phyloP scores from a whole-genome alignment of 1,140 invertebrate species.

The Oreohelix idahoensis region DNA sequence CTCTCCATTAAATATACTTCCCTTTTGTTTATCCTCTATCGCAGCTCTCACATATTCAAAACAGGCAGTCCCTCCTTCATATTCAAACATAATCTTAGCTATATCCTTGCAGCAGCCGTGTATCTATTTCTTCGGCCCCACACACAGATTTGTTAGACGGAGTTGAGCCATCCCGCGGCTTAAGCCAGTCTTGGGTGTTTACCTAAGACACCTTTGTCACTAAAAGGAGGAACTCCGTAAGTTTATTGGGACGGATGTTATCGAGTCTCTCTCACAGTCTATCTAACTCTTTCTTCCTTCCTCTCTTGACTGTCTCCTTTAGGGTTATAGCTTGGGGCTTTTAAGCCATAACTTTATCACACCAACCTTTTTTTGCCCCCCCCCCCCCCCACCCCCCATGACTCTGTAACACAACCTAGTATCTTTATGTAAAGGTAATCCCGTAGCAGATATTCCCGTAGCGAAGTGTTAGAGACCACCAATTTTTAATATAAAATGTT shows the following conservation, averaged over 20 bases:
- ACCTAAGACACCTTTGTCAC: not conserved
- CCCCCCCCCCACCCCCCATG: too few relatives aligned
- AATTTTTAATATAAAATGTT: too few relatives aligned
- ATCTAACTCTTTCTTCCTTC: too few relatives aligned
- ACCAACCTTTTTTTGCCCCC: too few relatives aligned
- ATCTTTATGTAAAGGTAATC: too few relatives aligned
- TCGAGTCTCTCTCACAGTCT: too few relatives aligned
- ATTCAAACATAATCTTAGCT: not conserved
- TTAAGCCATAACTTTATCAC: too few relatives aligned
- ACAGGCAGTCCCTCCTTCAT: not conserved
- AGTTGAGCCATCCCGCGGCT: not conserved
- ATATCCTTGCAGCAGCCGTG: not conserved
- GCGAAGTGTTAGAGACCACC: too few relatives aligned
- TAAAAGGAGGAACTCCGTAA: not conserved
- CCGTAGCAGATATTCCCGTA: too few relatives aligned
- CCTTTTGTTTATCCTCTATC: not conserved
- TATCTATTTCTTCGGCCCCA: not conserved
- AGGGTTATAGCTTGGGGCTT: too few relatives aligned
- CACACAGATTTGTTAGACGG: not conserved
- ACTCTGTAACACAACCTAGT: too few relatives aligned
- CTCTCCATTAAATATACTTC: not conserved
- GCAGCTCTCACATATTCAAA: not conserved
- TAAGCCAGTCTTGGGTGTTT: not conserved
- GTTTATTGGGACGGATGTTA: not conserved
- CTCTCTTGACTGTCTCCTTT: too few relatives aligned